Evolutionary conservation across 2,113 vertebrate genomes (phyloP), one percentile per base, ranked within the genome.

Genomic region (Podarcis raffonei): DNA sequence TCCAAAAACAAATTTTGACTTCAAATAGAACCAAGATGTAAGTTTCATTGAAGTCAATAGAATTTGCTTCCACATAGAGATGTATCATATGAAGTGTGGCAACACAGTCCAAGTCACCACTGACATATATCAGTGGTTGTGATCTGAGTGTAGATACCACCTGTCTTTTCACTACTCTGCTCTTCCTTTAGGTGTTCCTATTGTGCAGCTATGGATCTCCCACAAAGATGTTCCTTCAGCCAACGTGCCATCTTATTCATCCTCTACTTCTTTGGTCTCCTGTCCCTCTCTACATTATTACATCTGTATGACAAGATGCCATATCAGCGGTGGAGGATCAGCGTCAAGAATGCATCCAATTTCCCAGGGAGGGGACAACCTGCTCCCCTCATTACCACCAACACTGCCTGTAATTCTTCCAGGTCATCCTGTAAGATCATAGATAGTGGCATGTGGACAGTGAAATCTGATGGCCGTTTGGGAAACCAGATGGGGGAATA

Each of bases 401-500:
- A 20, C 87, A 48, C 27, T 0, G 30, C 57, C 72, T 1, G 0
- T 27, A 25, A 59, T 69, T 27, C 27, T 68, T 79, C 0, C 81
- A 89, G 0, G 0, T 0, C 0, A 77, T 11, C 72, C 27, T 2
- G 30, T 8, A 16, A 39, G 9, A 0, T n/a, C 20, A 16, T 0
- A 3, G 48, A 79, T 1, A 15, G 1, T 25, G 92, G 91, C 3
- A 22, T 93, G 83, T 95, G 92, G 91, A 95, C 95, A 6, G 89
- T 95, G 68, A 92, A 90, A 3, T 16, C 89, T 71, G 25, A 5
- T 0, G 95, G 95, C 25, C 94, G 93, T n/a, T 87, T 96, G 59
- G 95, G 96, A 22, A 96, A 96, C 89, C 93, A 95, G 92, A 96
- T 96, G 95, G 96, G 95, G 0, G 53, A 96, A 87, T 96, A 96